Conservation (phyloP, 1,140 invertebrate genomes). For the Gonatopus flavifemur region DNA sequence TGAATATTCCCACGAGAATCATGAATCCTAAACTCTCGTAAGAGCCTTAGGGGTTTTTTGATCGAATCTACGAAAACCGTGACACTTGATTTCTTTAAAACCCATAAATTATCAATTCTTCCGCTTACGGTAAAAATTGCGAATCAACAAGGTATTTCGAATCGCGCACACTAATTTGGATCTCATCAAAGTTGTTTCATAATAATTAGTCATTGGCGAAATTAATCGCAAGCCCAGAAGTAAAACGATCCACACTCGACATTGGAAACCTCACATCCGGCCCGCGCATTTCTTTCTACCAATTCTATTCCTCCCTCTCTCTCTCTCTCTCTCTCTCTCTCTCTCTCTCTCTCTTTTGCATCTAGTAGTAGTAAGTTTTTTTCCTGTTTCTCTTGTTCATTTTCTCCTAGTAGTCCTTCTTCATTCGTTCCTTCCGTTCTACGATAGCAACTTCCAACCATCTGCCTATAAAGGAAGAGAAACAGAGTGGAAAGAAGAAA, state of each 20-base stretch:
- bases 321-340: slow-evolving; percentile 14
- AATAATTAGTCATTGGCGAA: slow-evolving; percentile 23
- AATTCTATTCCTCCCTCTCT: no score
- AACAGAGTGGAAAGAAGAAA: slow-evolving; percentile 1
- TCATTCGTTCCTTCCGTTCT: slow-evolving; percentile 5
- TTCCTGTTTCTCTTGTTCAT: slow-evolving; percentile 1
- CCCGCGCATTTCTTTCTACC: no score
- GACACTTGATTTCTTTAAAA: no score
- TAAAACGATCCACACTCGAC: slow-evolving; percentile 35
- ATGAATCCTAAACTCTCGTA: no score
- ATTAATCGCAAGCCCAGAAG: slow-evolving; percentile 31
- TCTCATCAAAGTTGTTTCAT: no score
- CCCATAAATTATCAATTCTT: no score
- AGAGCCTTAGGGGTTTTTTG: no score
- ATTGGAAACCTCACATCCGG: slow-evolving; percentile 36
- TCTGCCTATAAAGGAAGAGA: slow-evolving; percentile 18
- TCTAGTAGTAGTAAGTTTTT: not conserved
- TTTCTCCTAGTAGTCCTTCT: slow-evolving; percentile 3
- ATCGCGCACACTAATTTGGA: no score
- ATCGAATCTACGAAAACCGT: no score
- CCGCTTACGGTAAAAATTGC: no score
- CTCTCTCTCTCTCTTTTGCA: slow-evolving; percentile 2
- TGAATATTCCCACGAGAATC: no score
- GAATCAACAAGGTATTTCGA: no score
- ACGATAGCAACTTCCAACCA: slow-evolving; percentile 26